A percentile compares a stretch with the other conserved stretches of the same genome.
Conservation (phyloP, 2,888 invertebrate genomes). For the Cheilosia impressa region DNA sequence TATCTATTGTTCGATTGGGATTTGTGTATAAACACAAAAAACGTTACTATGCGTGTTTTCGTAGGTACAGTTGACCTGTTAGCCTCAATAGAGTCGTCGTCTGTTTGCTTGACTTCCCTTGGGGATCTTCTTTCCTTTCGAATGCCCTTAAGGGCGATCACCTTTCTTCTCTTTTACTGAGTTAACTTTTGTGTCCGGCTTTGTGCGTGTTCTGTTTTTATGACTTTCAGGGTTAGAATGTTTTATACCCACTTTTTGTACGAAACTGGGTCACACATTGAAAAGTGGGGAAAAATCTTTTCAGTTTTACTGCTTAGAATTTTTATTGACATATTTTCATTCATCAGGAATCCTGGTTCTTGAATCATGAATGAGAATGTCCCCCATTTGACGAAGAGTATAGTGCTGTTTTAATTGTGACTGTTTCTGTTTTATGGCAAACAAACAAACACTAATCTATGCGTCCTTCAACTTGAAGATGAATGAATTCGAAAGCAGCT, state of each 20-base stretch:
- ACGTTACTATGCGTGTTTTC: neutral
- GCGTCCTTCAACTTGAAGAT: constrained; percentile 75
- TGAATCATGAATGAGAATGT: constrained; percentile 62
- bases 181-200: constrained; percentile 37
- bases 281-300: constrained; percentile 39
- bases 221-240: constrained; percentile 55
- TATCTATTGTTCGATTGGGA: neutral
- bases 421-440: constrained; percentile 37
- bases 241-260: constrained; percentile 11
- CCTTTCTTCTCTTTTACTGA: constrained; percentile 43
- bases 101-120: constrained; percentile 20
- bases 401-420: constrained; percentile 48
- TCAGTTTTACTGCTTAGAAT: constrained; percentile 49
- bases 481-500: constrained; percentile 51
- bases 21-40: constrained; percentile 10
- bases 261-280: constrained; percentile 63
- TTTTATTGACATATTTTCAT: constrained; percentile 57
- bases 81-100: constrained; percentile 15
- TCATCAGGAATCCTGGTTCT: constrained; percentile 48
- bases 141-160: constrained; percentile 49
- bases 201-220: constrained; percentile 37
- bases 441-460: constrained; percentile 53
- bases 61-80: constrained; percentile 42
- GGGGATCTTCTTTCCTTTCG: constrained; percentile 33
- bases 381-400: constrained; percentile 41